Evolutionary conservation across 2,797 vertebrate genomes (phyloP).

Genomic region (Odontamblyopus rebecca): DNA sequence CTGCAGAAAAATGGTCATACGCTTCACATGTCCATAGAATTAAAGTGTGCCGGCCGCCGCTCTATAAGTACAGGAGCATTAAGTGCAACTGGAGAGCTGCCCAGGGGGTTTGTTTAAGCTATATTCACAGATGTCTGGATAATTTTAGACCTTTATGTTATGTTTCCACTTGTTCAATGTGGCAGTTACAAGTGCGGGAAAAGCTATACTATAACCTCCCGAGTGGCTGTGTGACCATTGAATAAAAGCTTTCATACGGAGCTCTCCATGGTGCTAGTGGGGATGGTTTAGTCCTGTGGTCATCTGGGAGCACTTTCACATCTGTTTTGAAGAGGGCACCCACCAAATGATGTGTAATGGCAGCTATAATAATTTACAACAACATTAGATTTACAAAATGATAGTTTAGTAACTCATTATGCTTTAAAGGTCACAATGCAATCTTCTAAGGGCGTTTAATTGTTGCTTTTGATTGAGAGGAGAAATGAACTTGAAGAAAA

Average conservation of each 20-base stretch:
- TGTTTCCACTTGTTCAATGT: constrained; percentile 30
- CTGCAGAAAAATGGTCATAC: neutral
- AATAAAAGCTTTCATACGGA: constrained; percentile 22
- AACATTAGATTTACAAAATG: neutral
- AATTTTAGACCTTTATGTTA: constrained; percentile 33
- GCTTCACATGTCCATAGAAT: constrained; percentile 4
- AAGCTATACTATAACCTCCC: constrained; percentile 6
- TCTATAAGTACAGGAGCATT: constrained; percentile 12
- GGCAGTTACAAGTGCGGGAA: constrained; percentile 34
- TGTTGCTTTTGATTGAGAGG: neutral
- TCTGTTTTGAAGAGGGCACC: constrained; percentile 9
- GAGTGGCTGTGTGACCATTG: constrained; percentile 28
- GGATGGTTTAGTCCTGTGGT: constrained; percentile 41
- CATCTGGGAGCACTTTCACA: constrained; percentile 5
- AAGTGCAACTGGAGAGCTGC: constrained; percentile 18
- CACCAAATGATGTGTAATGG: constrained; percentile 9
- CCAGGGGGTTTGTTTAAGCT: constrained; percentile 25
- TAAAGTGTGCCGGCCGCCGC: constrained; percentile 4
- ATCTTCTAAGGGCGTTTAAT: neutral
- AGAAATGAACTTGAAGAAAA: neutral
- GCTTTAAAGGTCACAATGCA: neutral
- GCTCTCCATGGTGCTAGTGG: constrained; percentile 32
- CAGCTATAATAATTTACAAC: constrained; percentile 11
- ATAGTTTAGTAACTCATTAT: neutral
- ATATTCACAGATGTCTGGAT: constrained; percentile 39